Percentiles rank a stretch among this genome's conserved stretches.
Conservation (phyloP, 2,113 vertebrate species). For the Eonycteris spelaea region DNA sequence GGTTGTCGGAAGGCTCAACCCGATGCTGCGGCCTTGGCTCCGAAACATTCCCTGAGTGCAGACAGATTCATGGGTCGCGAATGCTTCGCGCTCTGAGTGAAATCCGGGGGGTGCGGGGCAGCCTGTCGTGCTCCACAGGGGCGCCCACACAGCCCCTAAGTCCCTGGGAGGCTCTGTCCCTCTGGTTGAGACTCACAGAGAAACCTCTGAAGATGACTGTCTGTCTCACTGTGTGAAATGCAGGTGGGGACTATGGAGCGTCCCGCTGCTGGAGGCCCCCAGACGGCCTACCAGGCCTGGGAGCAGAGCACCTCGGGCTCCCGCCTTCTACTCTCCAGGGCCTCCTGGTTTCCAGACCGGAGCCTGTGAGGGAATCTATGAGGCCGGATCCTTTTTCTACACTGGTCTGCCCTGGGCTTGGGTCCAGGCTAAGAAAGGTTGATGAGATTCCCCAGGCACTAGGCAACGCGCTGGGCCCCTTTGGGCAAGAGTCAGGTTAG, state of each 20-base stretch:
- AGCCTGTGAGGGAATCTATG: not conserved
- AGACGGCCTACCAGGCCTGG: rapidly evolving
- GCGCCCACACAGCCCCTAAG: not conserved
- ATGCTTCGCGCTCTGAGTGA: not conserved
- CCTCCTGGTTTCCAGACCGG: not conserved
- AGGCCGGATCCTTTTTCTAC: not conserved
- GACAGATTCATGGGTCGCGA: not conserved
- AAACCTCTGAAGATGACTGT: not conserved
- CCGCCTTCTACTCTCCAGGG: rapidly evolving
- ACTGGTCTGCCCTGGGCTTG: rapidly evolving
- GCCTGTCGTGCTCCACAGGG: rapidly evolving
- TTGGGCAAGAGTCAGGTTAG: not conserved
- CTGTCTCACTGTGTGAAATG: not conserved
- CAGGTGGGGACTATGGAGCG: not conserved
- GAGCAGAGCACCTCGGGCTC: rapidly evolving
- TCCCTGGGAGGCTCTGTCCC: not conserved
- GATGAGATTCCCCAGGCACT: rapidly evolving
- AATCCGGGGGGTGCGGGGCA: rapidly evolving
- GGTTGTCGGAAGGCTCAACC: not conserved
- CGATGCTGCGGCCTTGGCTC: rapidly evolving
- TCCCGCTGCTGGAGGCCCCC: rapidly evolving
- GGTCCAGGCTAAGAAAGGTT: not conserved
- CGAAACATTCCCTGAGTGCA: not conserved
- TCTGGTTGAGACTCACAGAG: not conserved
- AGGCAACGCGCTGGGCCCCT: rapidly evolving